Base-by-base conservation (phyloP, 2,888 invertebrate species). In the Eueremaeus valkanovi region DNA sequence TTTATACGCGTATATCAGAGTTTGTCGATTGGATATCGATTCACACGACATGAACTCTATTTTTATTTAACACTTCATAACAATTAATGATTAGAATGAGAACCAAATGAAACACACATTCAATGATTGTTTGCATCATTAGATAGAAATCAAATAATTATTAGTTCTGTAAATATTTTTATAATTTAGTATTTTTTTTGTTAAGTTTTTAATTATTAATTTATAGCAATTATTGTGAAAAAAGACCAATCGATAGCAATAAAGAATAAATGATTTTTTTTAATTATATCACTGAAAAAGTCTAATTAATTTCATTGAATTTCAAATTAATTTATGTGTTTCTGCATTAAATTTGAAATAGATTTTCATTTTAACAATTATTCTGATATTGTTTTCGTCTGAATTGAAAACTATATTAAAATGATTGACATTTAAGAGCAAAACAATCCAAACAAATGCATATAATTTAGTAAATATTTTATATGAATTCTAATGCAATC, bases 1-100 rank as follows among this genome's bases (percentile, higher is more conserved):
- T 80, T 3, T 80, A 80, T 72, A 80, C 80, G 5, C 79, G 79
- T 66, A 79, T 80, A 13, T 78, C 80, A 8, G 78, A 79, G 68
- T 80, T 79, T 58, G 73, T 80, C 51, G 79, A 80, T 75, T 80
- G 80, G 80, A 79, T 80, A 31, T 51, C 75, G 13, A 79, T 80
- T 40, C 78, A 80, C 55, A 74, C 76, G n/a, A 27, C 73, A 45
- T 70, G 45, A 21, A 70, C 3, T 3, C 6, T 3, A 6, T 11
- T 31, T 31, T 61, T 61, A 31, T 61, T 61, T 61, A 36, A 66
- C 58, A 58, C 29, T 2, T 18, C 2, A 49, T 49, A 49, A 49
- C 29, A 29, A 29, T 16, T 29, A 27, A n/a, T 21, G 24, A 58
- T 31, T 13, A 11, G 31, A 31, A 18, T 58, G 16, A 31, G 16